Conservation (phyloP, 1,140 invertebrate genomes). For the Drosophila quadrilineata region DNA sequence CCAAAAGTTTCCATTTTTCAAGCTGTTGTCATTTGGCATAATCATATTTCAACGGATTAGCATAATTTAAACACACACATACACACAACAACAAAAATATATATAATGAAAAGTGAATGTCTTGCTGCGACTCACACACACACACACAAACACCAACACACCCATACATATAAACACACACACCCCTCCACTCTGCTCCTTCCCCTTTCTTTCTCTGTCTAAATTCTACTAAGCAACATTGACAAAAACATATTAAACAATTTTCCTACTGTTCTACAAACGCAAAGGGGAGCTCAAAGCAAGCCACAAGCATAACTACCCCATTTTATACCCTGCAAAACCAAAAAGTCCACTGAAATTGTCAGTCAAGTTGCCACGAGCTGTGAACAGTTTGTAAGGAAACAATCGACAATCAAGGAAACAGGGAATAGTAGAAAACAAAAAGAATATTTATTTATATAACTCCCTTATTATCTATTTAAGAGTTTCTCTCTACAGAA, state of each 20-base stretch:
- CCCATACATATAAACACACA: conserved; percentile 6
- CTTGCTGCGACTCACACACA: conserved; percentile 43
- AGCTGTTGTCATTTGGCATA: conserved; percentile 76
- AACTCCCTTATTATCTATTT: no score
- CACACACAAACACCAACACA: neutral
- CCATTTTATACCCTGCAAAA: neutral
- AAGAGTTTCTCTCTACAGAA: no score
- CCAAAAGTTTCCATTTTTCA: conserved; percentile 48
- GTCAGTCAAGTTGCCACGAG: no score
- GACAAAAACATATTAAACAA: conserved; percentile 65
- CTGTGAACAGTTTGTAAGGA: no score
- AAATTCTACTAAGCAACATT: no score
- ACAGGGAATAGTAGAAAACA: no score
- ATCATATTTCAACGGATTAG: conserved; percentile 80
- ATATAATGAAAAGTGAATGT: conserved; percentile 80
- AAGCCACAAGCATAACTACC: conserved; percentile 12
- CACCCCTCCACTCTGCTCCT: neutral
- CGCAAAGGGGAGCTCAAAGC: neutral
- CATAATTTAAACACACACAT: conserved; percentile 67
- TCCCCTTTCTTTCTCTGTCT: no score
- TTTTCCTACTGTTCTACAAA: conserved; percentile 63
- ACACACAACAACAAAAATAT: conserved; percentile 48
- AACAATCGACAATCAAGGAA: no score
- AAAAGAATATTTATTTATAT: no score
- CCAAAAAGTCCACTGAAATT: no score